Evolutionary conservation across 2,888 invertebrate species (phyloP), one percentile per base, ranked within the genome.

Genomic region (Tenodera sinensis): DNA sequence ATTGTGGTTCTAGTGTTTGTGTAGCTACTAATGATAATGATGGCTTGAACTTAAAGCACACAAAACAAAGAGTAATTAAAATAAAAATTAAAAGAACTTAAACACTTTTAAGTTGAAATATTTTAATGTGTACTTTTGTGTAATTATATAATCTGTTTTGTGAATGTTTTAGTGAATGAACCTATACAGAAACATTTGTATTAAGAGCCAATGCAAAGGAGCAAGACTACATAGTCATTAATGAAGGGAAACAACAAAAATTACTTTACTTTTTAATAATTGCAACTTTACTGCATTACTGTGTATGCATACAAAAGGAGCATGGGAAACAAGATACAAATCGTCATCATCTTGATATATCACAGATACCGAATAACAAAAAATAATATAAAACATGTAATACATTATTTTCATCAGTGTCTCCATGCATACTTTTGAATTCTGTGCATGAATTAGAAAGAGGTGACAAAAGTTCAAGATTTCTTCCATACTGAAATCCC

Each of bases 161-260:
- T 71, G 54, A 71, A 20, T 71, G 54, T 71, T 71, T 71, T 71
- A 25, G 54, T 71, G 54, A 71, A 71, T 71, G 54, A 20, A 71
- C 54, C 54, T 20, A 71, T 25, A 71, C 42, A 71, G 54, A 71
- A 14, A 71, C 54, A 71, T 6, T 71, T 71, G 20, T 71, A 71
- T 71, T 71, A 15, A 71, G 54, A 71, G 54, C 54, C 54, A 71
- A 71, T 71, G 54, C 54, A 71, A 71, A 71, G 54, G 54, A 71
- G 54, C 54, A 71, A 71, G 54, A 87, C 87, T 87, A 87, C 87
- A 87, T 83, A 87, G 83, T 28, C 34, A 42, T 83, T 28, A 87
- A 87, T 25, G 83, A 87, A 87, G 87, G 83, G 87, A 83, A 83
- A 82, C 87, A 87, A 87, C 87, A 87, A n/a, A 87, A 87, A 34